Base-by-base conservation (phyloP, 2,113 vertebrate species). In the Oriolus oriolus region DNA sequence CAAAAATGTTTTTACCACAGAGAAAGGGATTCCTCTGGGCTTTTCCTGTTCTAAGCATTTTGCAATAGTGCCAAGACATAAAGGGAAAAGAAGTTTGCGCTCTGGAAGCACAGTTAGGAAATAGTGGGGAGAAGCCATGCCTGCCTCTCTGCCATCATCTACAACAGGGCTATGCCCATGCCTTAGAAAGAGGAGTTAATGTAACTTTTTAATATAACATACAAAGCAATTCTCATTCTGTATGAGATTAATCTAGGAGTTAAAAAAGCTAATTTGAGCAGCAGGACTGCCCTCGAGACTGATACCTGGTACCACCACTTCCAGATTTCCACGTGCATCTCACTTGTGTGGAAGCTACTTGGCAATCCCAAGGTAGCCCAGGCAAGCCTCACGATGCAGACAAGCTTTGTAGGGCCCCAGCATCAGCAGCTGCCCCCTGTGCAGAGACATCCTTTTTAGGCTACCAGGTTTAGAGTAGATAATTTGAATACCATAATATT, bases 351-450 rank as follows among this genome's bases (percentile, higher is more conserved):
- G 33, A 50, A 70, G 37, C 2, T 22, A 7, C 14, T 33, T 37
- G 22, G 47, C 63, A 78, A 73, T 31, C 10, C 16, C 33, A 24
- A 37, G 14, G 31, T 2, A 39, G 3, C 5, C 26, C 56, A 66
- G 28, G 35, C 7, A 39, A 69, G 54, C 7, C 23, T n/a, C 23
- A 2, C 0, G 0, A 3, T 12, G 8, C 10, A 41, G 3, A 44
- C 4, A 49, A 47, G 10, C 17, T 42, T 6, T 26, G 13, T 1
- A 45, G 10, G 9, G 8, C 18, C 47, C 69, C 41, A 45, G 24
- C 42, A 41, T 0, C 35, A 69, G 35, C 28, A 17, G 41, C 18
- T 35, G 53, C 22, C 27, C 20, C 11, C n/a, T 47, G 10, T 11
- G 27, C 33, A 52, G 13, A 39, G 13, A 15, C 24, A 47, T 30